Conservation (phyloP, 2,113 vertebrate species). For the Eptatretus burgeri region DNA sequence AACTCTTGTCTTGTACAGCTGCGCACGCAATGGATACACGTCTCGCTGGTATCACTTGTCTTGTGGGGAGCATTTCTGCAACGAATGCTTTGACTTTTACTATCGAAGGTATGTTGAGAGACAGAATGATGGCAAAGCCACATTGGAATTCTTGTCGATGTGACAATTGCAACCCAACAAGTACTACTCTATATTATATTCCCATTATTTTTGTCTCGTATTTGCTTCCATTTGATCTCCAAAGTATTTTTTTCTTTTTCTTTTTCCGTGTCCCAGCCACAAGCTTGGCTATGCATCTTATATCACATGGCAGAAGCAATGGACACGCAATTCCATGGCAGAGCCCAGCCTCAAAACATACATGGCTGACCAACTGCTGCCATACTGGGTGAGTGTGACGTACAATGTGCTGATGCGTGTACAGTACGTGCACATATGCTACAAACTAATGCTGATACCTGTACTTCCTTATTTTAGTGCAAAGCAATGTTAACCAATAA, state of each 20-base stretch:
- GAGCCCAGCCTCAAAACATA: slow-evolving; percentile 90
- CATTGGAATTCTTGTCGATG: too few species aligned
- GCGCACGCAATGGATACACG: slow-evolving; percentile 86
- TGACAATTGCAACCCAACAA: too few species aligned
- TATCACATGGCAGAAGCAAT: slow-evolving; percentile 58
- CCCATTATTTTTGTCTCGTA: too few species aligned
- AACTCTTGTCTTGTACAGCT: slow-evolving; percentile 22
- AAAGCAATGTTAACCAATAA: too few species aligned
- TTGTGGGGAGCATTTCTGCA: slow-evolving; percentile 94
- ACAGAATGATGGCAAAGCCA: too few species aligned
- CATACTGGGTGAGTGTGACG: slow-evolving; percentile 46
- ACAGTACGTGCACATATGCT: too few species aligned
- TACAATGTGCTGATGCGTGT: too few species aligned
- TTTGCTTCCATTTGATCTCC: too few species aligned
- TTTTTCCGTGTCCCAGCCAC: slow-evolving; percentile 27
- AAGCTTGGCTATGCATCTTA: slow-evolving; percentile 90
- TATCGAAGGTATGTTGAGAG: slow-evolving; percentile 45
- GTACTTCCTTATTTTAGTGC: too few species aligned
- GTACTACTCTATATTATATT: too few species aligned
- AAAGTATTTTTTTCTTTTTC: background rate
- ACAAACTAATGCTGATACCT: too few species aligned
- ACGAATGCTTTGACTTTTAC: slow-evolving; percentile 92
- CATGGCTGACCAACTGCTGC: slow-evolving; percentile 90
- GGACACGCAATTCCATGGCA: slow-evolving; percentile 88
- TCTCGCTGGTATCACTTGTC: slow-evolving; percentile 95